Conservation (phyloP, 2,113 vertebrate genomes). For the Aplodontia rufa region DNA sequence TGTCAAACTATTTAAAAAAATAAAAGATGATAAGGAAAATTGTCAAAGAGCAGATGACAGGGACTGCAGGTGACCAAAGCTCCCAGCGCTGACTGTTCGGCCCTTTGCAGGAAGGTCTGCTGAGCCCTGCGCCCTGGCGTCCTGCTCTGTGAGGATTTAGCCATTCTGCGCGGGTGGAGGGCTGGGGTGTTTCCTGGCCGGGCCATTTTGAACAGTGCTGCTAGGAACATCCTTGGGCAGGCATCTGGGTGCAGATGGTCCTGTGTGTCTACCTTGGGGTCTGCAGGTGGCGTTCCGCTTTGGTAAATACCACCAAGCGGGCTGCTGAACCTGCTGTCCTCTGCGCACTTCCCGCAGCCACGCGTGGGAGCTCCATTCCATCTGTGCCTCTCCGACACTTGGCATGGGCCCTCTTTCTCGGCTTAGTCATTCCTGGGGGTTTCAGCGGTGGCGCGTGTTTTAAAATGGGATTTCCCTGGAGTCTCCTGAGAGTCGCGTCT, state of each 20-base stretch:
- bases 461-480: background rate
- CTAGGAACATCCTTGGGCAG: background rate
- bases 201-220: background rate
- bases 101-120: background rate
- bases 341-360: accelerated
- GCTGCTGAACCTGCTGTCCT: accelerated
- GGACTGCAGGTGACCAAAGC: background rate
- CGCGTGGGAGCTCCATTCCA: background rate
- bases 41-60: background rate
- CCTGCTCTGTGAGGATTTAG: accelerated
- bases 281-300: background rate
- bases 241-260: accelerated
- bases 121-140: accelerated
- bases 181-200: background rate
- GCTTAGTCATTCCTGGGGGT: background rate
- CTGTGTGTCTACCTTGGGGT: accelerated
- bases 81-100: background rate
- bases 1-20: too few relatives aligned
- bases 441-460: background rate
- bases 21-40: background rate
- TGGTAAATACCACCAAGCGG: too few relatives aligned
- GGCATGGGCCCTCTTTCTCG: background rate
- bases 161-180: accelerated
- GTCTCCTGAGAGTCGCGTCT: too few relatives aligned
- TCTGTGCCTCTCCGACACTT: background rate